A percentile compares a stretch with the other conserved stretches of the same genome.
These are phyloP conservation scores for Virgularia gustaviana DNA, from an alignment of 92 coral and sea anemone species.

Conservation along the genomic window DNA sequence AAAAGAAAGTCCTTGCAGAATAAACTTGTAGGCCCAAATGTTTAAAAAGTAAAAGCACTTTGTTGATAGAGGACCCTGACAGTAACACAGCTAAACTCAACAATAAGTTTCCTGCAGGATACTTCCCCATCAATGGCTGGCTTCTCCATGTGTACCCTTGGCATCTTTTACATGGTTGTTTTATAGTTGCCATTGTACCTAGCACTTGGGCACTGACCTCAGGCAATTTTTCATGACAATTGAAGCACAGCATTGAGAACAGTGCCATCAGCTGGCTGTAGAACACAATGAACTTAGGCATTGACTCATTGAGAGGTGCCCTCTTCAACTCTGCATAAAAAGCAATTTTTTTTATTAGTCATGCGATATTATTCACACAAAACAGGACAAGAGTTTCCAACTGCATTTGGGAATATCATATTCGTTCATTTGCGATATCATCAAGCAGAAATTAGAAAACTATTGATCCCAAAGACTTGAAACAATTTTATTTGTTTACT, in stretches of 20 bases:
- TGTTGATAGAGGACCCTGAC: conserved; percentile 18
- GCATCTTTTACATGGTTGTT: neutral
- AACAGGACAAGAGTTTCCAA: too few relatives aligned
- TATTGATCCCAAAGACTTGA: neutral
- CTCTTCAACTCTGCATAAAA: too few relatives aligned
- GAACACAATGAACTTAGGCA: neutral
- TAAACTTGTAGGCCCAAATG: conserved; percentile 17
- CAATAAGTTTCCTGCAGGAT: conserved; percentile 24
- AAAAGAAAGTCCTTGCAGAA: conserved; percentile 12
- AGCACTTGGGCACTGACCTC: neutral
- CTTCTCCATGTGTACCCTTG: neutral
- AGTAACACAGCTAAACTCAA: conserved; percentile 11
- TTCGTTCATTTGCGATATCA: too few relatives aligned
- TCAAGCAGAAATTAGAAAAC: too few relatives aligned
- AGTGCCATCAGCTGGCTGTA: neutral
- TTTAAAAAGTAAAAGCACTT: conserved; percentile 13
- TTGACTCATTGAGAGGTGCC: too few relatives aligned
- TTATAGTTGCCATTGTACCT: neutral
- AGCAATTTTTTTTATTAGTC: too few relatives aligned
- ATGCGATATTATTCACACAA: too few relatives aligned
- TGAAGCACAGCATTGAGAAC: neutral
- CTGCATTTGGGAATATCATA: too few relatives aligned
- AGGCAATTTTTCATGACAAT: neutral
- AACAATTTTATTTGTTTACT: neutral
- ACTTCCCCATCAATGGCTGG: neutral